Evolutionary conservation across 1,140 invertebrate genomes (phyloP), one percentile per base, ranked within the genome.

Genomic region (Brachionus manjavacas): DNA sequence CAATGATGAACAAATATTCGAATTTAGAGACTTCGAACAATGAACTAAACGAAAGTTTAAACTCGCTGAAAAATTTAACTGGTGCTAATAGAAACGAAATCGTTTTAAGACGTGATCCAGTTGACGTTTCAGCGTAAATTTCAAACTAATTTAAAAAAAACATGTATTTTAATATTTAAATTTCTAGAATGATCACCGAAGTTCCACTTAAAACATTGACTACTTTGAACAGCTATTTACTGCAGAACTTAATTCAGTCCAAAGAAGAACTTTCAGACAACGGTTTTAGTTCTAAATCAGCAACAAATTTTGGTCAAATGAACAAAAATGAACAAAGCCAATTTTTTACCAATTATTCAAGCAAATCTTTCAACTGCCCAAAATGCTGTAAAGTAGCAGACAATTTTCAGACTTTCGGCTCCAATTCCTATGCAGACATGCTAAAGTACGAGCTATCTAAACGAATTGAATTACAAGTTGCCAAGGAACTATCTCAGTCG

Each of bases 1-100:
- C 79, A 60, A 81, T 81, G n/a, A 81, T 81, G 79, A 35, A 8
- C 39, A 81, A 81, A 64, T 81, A 81, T 46, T 81, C 52, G 3
- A 64, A 60, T 41, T 81, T 81, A 23, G 64, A 60, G 60, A 46
- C 41, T 39, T 81, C 79, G 41, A 81, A 68, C 43, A 31, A 81
- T 11, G 79, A 81, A 28, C 31, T 81, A 11, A 81, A 81, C 16
- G 72, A 76, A 76, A 76, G 72, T 76, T 0, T 76, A 52, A 49
- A 49, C 11, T 49, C 41, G 1, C 6, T 76, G 3, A 76, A 76
- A 49, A 76, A 76, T 76, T 23, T 41, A 43, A 43, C 35, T 41
- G 43, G 39, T 76, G 43, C 41, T 11, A 76, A 76, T 76, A 46
- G 72, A 76, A 76, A 76, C 41, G 72, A 76, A 28, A 23, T 81